Evolutionary conservation across 2,888 invertebrate genomes (phyloP), one percentile per base, ranked within the genome.

Genomic region (Eumerus sabulonum): DNA sequence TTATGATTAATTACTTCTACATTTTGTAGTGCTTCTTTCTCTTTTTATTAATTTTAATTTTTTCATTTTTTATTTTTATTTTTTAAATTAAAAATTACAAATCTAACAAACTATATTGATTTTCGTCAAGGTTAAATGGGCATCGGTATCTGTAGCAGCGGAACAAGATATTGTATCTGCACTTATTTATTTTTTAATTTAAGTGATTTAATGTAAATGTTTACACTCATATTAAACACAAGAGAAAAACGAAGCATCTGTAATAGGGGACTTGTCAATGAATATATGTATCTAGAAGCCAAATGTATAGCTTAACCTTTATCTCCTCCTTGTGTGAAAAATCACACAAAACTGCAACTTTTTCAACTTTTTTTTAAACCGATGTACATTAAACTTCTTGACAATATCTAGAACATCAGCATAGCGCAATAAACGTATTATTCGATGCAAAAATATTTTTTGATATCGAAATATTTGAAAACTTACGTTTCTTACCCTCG

Each of bases 21-120:
- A 27, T 7, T 7, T 2, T 27, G 27, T 27, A 7, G 27, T 27
- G 7, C 27, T 27, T 40, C 38, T 60, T 53, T 64, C 16, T 47
- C n/a, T 59, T 9, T 36, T 50, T 27, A 17, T 48, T 59, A 47
- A 45, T 50, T 42, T 36, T 19, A 11, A 47, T 40, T 59, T 36
- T 42, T 50, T 45, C 19, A 51, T 76, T 62, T 76, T 27, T 36
- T 14, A 2, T 53, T 40, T 53, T 36, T 44, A 45, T 47, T 38
- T 50, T 76, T 62, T 76, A 57, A 68, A 76, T 68, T 68, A 76
- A 68, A 60, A 59, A 70, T 70, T 70, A 76, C 68, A 76, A 76
- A 70, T 64, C 76, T 76, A 70, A 76, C 9, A 64, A 70, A 76
- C 68, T 76, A 68, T 53, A 54, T 40, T 70, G 36, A 53, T 64